These are phyloP conservation scores for Origma solitaria DNA, from an alignment of 2,113 vertebrate genomes.

Conservation along the genomic window DNA sequence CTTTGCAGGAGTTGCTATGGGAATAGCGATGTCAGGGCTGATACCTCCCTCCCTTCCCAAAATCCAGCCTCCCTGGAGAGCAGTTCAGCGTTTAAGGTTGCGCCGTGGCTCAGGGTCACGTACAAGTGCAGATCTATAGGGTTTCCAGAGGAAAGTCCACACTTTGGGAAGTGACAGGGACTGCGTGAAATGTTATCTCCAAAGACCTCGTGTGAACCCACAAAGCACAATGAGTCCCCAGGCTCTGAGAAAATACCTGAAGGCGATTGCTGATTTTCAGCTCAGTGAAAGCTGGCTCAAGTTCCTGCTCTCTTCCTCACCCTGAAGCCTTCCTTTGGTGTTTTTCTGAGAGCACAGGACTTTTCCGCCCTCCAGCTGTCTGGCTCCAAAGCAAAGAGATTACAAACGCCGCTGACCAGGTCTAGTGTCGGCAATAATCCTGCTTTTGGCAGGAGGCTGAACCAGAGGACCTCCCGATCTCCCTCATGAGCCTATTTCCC, in stretches of 20 bases:
- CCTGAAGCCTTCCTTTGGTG: background rate
- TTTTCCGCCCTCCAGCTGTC: background rate
- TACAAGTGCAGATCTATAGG: background rate
- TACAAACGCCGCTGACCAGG: background rate
- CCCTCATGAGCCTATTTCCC: background rate
- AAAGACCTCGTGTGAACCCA: background rate
- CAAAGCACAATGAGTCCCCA: background rate
- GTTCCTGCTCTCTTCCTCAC: background rate
- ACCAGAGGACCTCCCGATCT: background rate
- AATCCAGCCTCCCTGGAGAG: background rate
- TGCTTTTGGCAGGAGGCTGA: background rate
- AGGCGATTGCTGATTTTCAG: background rate
- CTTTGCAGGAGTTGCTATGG: background rate
- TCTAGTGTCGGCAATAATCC: background rate
- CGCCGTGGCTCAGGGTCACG: background rate
- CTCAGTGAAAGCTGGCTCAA: background rate
- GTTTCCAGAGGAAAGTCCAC: background rate
- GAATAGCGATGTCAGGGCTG: background rate
- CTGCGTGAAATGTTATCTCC: background rate
- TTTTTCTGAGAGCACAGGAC: background rate
- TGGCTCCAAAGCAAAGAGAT: background rate
- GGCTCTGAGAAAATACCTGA: background rate
- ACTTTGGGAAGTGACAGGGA: background rate
- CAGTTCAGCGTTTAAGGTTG: background rate
- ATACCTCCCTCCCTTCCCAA: background rate